These are phyloP conservation scores for Typhlomys cinereus DNA, from an alignment of 2,113 vertebrate species.

Conservation along the genomic window DNA sequence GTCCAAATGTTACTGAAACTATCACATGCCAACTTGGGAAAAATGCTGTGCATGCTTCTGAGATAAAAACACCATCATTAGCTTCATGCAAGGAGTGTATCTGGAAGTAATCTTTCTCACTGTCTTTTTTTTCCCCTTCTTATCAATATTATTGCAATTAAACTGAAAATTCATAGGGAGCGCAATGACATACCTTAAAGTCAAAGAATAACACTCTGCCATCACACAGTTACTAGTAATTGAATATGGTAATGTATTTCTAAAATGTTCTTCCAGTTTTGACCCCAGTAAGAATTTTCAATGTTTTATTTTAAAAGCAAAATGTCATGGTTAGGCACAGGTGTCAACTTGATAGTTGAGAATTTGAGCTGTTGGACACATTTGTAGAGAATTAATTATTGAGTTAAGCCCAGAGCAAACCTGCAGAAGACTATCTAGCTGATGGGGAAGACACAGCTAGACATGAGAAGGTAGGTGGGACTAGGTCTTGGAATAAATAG, in stretches of 20 bases:
- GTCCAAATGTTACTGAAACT: conserved; percentile 29
- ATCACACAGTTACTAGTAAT: background rate
- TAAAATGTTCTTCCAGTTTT: background rate
- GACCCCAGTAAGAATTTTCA: background rate
- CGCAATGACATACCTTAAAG: background rate
- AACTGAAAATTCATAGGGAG: conserved; percentile 36
- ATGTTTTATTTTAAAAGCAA: conserved; percentile 10
- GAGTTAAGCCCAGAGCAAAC: no score
- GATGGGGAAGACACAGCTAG: no score
- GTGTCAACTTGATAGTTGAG: no score
- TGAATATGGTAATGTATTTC: background rate
- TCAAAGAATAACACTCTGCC: background rate
- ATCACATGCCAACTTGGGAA: background rate
- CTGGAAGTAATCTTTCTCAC: background rate
- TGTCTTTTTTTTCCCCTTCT: background rate
- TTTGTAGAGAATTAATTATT: no score
- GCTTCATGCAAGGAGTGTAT: background rate
- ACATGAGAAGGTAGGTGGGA: no score
- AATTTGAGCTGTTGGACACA: no score
- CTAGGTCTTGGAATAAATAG: no score
- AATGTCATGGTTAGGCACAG: no score
- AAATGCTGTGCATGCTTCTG: conserved; percentile 27
- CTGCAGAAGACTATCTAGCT: no score
- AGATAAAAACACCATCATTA: conserved; percentile 44
- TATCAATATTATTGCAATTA: background rate